A percentile compares a stretch with the other conserved stretches of the same genome.
These are phyloP conservation scores for Cerastis rubricosa DNA, from an alignment of 2,888 invertebrate species.

Conservation along the genomic window DNA sequence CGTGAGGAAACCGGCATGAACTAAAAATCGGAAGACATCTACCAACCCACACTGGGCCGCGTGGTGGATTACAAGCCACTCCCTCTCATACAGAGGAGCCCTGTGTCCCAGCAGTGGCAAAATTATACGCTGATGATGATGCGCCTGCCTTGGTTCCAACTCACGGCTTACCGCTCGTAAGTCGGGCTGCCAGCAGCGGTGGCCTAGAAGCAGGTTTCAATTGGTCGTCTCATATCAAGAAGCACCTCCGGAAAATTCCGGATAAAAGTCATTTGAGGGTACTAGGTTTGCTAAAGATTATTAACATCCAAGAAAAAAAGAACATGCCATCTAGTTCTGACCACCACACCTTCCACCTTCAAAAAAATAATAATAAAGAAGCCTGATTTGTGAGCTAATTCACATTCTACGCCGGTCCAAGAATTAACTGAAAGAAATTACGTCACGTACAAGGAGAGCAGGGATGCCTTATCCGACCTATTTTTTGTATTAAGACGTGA, in stretches of 20 bases:
- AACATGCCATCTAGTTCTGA: background rate
- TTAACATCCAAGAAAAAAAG: background rate
- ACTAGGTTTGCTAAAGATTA: background rate
- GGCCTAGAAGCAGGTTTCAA: background rate
- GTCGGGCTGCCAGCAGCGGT: no score
- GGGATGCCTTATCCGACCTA: constrained; percentile 39
- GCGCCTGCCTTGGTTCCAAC: no score
- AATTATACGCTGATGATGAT: no score
- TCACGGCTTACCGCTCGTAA: no score
- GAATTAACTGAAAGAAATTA: constrained; percentile 57
- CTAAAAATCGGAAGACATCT: no score
- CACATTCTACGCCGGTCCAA: constrained; percentile 32
- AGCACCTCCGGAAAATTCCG: background rate
- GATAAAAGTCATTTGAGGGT: background rate
- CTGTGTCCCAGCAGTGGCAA: no score
- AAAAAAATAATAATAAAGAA: constrained; percentile 25
- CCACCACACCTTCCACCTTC: background rate
- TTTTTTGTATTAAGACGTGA: constrained; percentile 52
- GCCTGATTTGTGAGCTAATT: constrained; percentile 37
- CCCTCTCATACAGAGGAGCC: no score
- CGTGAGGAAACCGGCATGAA: no score
- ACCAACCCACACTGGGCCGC: no score
- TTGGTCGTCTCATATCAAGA: background rate
- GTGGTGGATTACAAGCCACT: no score
- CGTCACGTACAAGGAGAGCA: constrained; percentile 42